Percentiles rank a stretch among this genome's conserved stretches.
phyloP scores from a whole-genome alignment of 2,797 vertebrate species.

The Trachops cirrhosus region DNA sequence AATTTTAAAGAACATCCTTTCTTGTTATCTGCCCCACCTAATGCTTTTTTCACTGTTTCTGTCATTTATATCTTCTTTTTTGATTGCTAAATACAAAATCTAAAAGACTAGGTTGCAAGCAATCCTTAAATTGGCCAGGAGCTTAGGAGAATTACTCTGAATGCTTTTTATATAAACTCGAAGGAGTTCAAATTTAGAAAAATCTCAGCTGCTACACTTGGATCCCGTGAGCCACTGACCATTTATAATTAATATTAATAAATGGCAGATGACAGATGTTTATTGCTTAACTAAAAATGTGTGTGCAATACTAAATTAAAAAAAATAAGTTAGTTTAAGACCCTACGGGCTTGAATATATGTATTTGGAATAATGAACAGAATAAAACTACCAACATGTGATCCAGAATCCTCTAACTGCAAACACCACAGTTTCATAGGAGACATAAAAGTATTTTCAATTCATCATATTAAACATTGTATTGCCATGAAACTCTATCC shows the following conservation, averaged over 20 bases:
- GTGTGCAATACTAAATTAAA: slow-evolving; percentile 79
- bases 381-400: slow-evolving; percentile 51
- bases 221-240: slow-evolving; percentile 78
- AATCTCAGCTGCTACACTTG: slow-evolving; percentile 86
- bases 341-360: slow-evolving; percentile 72
- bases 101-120: slow-evolving; percentile 76
- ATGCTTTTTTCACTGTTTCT: slow-evolving; percentile 37
- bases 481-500: slow-evolving; percentile 10
- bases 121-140: slow-evolving; percentile 76
- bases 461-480: slow-evolving; percentile 25
- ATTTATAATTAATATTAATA: slow-evolving; percentile 89
- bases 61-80: slow-evolving; percentile 35
- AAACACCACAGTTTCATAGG: neutral
- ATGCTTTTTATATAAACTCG: slow-evolving; percentile 83
- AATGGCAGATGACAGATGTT: slow-evolving; percentile 87
- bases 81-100: slow-evolving; percentile 71
- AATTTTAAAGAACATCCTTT: slow-evolving; percentile 62
- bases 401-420: slow-evolving; percentile 63
- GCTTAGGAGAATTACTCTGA: slow-evolving; percentile 74
- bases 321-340: slow-evolving; percentile 78
- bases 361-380: slow-evolving; percentile 62
- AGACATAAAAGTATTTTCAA: slow-evolving; percentile 49
- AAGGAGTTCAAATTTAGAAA: slow-evolving; percentile 84
- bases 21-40: slow-evolving; percentile 65
- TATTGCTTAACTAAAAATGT: slow-evolving; percentile 84